Conservation (phyloP, 2,888 invertebrate genomes). For the Selenia dentaria region DNA sequence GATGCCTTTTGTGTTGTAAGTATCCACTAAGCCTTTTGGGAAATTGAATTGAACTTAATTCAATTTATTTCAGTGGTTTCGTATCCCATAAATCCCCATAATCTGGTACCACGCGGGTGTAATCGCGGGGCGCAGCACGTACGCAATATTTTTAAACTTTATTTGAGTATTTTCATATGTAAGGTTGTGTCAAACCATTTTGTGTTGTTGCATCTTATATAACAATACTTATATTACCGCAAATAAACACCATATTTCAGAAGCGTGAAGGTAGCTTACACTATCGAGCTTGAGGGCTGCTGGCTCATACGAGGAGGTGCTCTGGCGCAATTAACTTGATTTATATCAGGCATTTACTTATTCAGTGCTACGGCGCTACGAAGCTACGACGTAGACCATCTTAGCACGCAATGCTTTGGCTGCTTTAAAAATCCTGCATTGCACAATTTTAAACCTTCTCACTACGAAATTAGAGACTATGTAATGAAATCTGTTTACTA, state of each 20-base stretch:
- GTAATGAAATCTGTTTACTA: conserved; percentile 41
- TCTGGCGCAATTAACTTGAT: conserved; percentile 83
- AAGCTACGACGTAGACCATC: conserved; percentile 46
- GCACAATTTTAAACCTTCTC: conserved; percentile 37
- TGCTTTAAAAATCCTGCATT: conserved; percentile 41
- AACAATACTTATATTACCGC: too few species aligned
- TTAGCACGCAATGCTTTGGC: conserved; percentile 61
- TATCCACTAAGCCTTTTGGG: too few species aligned
- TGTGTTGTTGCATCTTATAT: too few species aligned
- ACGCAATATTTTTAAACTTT: too few species aligned
- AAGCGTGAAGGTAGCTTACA: conserved; percentile 13
- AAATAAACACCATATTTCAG: background rate
- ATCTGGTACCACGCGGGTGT: too few species aligned
- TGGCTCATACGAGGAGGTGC: conserved; percentile 78
- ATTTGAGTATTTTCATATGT: too few species aligned
- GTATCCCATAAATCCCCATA: too few species aligned
- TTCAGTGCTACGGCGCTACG: conserved; percentile 75
- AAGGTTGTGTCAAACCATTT: too few species aligned
- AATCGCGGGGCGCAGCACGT: too few species aligned
- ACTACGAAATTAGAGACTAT: conserved; percentile 23
- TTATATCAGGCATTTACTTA: conserved; percentile 82
- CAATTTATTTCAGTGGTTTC: too few species aligned
- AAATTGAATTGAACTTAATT: too few species aligned
- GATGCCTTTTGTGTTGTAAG: too few species aligned
- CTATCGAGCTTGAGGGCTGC: conserved; percentile 58